Base-by-base conservation (phyloP, 2,888 invertebrate genomes). In the Idaea dimidiata region DNA sequence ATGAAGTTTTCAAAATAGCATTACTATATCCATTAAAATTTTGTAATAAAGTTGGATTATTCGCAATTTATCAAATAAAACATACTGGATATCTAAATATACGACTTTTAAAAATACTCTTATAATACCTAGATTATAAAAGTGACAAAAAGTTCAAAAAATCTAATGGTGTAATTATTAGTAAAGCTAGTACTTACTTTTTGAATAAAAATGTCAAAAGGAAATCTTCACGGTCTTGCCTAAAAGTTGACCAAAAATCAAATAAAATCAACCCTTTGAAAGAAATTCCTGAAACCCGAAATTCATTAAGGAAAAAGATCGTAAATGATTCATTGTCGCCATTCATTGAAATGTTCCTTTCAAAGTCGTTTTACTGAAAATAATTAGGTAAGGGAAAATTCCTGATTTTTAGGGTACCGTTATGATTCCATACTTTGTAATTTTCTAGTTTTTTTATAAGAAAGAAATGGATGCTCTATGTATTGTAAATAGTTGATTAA, bases 261-360 rank as follows among this genome's bases (percentile, higher is more conserved):
- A 43, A 43, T 43, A 43, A 43, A 43, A 43, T 43, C 43, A 43
- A 43, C 43, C 43, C 43, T 43, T 43, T 43, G 43, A 43, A 43
- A 43, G 43, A 43, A 43, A 43, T 43, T 43, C 43, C 43, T 43
- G 10, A 43, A 33, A 43, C 43, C 43, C 43, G 43, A 43, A 43
- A 43, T 43, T 43, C 43, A 43, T 43, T 43, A 56, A 56, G 4
- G 56, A 17, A 17, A 56, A 56, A 56, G 56, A 17, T 18, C 18
- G 18, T 65, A 55, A 33, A 55, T 60, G 62, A 65, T 61, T 62
- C 65, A 65, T 62, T 59, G 64, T 58, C 61, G 55, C 64, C 56
- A 62, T 65, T 65, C 60, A 60, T 16, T 55, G 65, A 62, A 62
- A 56, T 62, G 60, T 64, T 56, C 14, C 59, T 57, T 54, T 65